These are phyloP conservation scores for Palythoa caribaeorum DNA, from an alignment of 92 coral and sea anemone species.

Conservation along the genomic window DNA sequence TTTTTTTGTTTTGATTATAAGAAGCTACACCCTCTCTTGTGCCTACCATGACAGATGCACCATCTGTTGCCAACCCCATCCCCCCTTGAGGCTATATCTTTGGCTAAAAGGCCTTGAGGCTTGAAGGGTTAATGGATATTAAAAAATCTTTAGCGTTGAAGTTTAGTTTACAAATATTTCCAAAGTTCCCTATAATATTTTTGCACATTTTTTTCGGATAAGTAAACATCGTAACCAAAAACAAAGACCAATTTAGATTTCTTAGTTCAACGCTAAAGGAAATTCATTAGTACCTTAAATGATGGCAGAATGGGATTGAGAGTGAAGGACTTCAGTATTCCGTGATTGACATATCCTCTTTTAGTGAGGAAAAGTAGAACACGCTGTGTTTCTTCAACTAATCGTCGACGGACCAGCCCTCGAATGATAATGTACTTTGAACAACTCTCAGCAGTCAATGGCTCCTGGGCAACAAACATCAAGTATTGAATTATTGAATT, in stretches of 20 bases:
- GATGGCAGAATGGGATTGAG: conserved; percentile 15
- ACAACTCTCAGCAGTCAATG: conserved; percentile 76
- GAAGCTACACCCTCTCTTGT: conserved; percentile 33
- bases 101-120: too few species aligned
- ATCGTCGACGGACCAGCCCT: conserved; percentile 85
- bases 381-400: conserved; percentile 71
- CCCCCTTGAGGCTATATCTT: too few species aligned
- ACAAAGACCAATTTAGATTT: too few species aligned
- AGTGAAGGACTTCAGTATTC: conserved; percentile 67
- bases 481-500: neutral
- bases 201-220: too few species aligned
- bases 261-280: neutral
- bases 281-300: neutral
- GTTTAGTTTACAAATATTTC: too few species aligned
- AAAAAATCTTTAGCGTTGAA: too few species aligned
- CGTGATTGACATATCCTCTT: conserved; percentile 91
- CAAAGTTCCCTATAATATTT: too few species aligned
- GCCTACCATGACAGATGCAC: conserved; percentile 26
- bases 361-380: conserved; percentile 74
- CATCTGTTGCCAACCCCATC: conserved; percentile 28
- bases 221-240: too few species aligned
- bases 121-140: too few species aligned
- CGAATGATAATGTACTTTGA: conserved; percentile 84
- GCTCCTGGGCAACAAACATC: conserved; percentile 63
- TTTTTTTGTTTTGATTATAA: too few species aligned